phyloP scores from a whole-genome alignment of 2,888 invertebrate species.

The Tubiluchus corallicola region DNA sequence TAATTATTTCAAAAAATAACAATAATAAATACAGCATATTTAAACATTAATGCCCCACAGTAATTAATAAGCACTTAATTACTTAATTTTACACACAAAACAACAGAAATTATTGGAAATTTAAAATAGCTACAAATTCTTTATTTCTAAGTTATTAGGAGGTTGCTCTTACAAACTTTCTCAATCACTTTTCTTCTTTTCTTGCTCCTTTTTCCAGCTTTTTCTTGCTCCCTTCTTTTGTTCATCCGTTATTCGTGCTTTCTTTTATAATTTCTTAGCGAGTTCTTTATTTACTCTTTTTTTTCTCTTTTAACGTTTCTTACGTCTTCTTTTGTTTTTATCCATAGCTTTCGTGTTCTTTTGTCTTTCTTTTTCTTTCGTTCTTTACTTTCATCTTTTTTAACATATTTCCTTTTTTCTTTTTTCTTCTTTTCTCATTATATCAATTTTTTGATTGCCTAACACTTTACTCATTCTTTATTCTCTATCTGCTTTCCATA shows the following conservation, averaged over 20 bases:
- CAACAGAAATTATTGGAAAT: too few species aligned
- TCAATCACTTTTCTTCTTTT: neutral
- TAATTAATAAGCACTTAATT: too few species aligned
- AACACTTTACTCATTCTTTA: neutral
- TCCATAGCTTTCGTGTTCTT: neutral
- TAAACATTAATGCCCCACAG: too few species aligned
- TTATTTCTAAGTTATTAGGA: too few species aligned
- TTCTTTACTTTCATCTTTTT: neutral
- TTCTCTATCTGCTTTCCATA: constrained; percentile 6
- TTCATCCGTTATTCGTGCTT: neutral
- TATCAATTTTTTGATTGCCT: constrained; percentile 4
- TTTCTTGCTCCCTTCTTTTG: neutral
- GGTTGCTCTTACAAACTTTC: too few species aligned
- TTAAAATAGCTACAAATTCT: too few species aligned
- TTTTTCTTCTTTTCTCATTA: constrained; percentile 7
- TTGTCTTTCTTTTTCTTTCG: neutral
- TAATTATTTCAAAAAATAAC: too few species aligned
- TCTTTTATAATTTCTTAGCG: neutral
- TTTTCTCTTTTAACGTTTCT: neutral
- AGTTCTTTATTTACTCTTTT: neutral
- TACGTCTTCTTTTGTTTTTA: neutral
- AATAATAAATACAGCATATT: too few species aligned
- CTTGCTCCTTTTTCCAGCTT: neutral
- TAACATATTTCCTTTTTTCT: neutral
- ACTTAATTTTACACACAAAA: too few species aligned